Evolutionary conservation across 2,888 invertebrate genomes (phyloP), one percentile per base, ranked within the genome.

Genomic region (Cerastis rubricosa): DNA sequence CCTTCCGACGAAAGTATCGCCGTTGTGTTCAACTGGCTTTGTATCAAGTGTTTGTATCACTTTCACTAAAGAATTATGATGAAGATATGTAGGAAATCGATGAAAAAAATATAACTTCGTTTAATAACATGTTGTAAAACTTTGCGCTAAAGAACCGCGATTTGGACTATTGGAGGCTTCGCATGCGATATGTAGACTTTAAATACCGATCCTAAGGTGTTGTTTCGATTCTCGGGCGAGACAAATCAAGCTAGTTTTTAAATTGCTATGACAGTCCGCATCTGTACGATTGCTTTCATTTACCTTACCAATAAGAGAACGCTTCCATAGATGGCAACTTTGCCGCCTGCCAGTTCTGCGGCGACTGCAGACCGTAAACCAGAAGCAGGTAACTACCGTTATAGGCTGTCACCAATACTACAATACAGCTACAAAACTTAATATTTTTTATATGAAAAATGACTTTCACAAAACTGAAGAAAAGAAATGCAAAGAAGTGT

Each of bases 1-100:
- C 9, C 69, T 71, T 35, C 78, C 71, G 80, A 66, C 76, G 80
- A 77, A 81, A 82, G 61, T 82, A 49, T 12, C 59, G n/a, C 63
- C 79, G 1, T 12, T 19, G 64, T 47, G n/a, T 22, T 2, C 22
- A 11, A 17, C 1, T 35, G 25, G 6, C 80, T 35, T 35, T 35
- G 64, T 80, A 49, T 11, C 6, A 19, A 76, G 43, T 57, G 66
- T 47, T 66, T 74, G 45, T 51, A 51, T 25, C 70, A 40, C 6
- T 40, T 40, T 40, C 8, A 40, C 40, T 40, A 40, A 40, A 40
- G 40, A 8, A 40, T 40, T 8, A 8, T 40, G 8, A 5, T 5
- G 40, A 3, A 40, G 40, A 8, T 40, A 6, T 5, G 40, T 6
- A 40, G 40, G 40, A 40, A 40, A 8, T 40, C 8, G 40, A 40